These are phyloP conservation scores for Amphiura filiformis DNA, from an alignment of 35 echinoderm and acorn worm species.

Conservation along the genomic window DNA sequence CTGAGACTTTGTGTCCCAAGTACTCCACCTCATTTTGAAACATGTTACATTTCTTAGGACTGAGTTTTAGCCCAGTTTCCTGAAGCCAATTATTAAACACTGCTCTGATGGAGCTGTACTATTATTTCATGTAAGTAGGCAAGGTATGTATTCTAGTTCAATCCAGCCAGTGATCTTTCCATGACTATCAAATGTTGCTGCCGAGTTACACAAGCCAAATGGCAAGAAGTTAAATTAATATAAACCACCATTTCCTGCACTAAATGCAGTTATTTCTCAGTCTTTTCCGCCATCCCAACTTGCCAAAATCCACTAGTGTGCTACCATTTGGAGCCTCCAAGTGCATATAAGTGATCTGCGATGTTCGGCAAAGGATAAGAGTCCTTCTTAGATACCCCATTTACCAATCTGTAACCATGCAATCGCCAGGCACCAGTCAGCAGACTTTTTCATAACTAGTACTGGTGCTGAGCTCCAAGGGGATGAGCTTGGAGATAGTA, in stretches of 20 bases:
- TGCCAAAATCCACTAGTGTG: conserved; percentile 98
- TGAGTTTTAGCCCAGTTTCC: conserved; percentile 41
- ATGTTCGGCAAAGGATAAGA: neutral
- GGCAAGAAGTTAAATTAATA: conserved; percentile 49
- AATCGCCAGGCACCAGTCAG: neutral
- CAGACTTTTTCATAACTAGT: neutral
- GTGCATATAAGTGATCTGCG: neutral
- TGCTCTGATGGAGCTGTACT: conserved; percentile 14
- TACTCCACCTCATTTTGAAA: conserved; percentile 50
- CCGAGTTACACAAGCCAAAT: conserved; percentile 61
- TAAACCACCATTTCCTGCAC: conserved; percentile 23
- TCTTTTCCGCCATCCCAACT: conserved; percentile 47
- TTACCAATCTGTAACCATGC: neutral
- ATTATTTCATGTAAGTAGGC: conserved; percentile 74
- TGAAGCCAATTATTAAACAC: conserved; percentile 36
- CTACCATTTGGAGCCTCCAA: neutral
- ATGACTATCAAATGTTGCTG: conserved; percentile 58
- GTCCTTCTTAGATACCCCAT: neutral
- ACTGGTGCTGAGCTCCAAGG: neutral
- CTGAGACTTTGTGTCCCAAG: neutral
- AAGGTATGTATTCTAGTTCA: conserved; percentile 57
- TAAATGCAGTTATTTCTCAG: conserved; percentile 55
- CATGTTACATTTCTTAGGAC: conserved; percentile 67
- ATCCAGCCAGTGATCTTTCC: conserved; percentile 30
- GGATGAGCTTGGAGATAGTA: neutral